Evolutionary conservation across 2,888 invertebrate species (phyloP).

Genomic region (Venustoraphidia nigricollis): DNA sequence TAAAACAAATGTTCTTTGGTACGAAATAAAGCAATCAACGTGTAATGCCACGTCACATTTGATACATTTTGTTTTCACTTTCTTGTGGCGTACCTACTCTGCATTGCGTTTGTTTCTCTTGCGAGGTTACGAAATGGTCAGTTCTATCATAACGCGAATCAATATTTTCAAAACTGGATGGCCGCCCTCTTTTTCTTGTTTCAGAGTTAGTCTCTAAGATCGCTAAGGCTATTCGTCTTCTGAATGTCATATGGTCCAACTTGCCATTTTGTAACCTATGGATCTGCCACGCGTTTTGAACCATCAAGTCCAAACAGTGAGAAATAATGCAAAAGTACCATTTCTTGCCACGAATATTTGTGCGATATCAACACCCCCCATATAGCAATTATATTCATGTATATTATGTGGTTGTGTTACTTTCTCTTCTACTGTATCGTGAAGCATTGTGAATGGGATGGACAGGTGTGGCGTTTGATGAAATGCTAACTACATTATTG

Average conservation of each 20-base stretch:
- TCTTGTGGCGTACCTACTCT: too few species aligned
- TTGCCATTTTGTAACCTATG: background rate
- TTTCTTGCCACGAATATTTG: slow-evolving; percentile 3
- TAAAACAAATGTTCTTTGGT: too few species aligned
- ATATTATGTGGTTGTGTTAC: background rate
- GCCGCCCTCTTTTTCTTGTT: too few species aligned
- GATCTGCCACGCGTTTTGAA: slow-evolving; percentile 2
- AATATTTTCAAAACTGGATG: too few species aligned
- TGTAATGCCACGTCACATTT: too few species aligned
- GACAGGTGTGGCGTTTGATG: background rate
- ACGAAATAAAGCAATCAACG: too few species aligned
- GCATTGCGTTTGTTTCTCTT: too few species aligned
- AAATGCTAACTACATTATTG: slow-evolving; percentile 4
- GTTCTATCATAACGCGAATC: too few species aligned
- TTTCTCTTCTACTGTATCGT: slow-evolving; percentile 1
- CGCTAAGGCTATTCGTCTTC: background rate
- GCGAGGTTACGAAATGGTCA: too few species aligned
- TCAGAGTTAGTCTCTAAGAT: too few species aligned
- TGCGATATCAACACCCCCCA: slow-evolving; percentile 2
- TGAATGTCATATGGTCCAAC: slow-evolving; percentile 1
- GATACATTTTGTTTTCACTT: too few species aligned
- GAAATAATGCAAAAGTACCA: background rate
- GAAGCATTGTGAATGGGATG: background rate
- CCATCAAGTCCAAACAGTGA: background rate
- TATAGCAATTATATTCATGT: slow-evolving; percentile 1